A percentile compares a stretch with the other conserved stretches of the same genome.
These are phyloP conservation scores for Drosophila lacertosa DNA, from an alignment of 1,140 invertebrate species.

Conservation along the genomic window DNA sequence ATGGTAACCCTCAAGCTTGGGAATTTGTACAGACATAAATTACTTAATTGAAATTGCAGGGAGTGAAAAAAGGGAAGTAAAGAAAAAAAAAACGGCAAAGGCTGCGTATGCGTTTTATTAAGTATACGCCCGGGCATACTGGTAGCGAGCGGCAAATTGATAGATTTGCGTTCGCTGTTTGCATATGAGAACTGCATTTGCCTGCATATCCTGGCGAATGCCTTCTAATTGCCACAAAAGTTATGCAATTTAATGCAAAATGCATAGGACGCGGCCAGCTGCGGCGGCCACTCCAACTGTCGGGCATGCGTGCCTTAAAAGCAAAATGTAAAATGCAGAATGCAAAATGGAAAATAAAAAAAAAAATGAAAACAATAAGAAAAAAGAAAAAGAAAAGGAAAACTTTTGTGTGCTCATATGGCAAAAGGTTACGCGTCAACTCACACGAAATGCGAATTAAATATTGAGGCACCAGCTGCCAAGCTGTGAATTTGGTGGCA, in stretches of 20 bases:
- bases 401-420: slow-evolving; percentile 70
- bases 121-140: neutral
- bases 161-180: slow-evolving; percentile 63
- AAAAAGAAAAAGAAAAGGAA: slow-evolving; percentile 5
- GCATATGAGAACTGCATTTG: slow-evolving; percentile 47
- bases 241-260: slow-evolving; percentile 82
- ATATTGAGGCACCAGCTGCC: slow-evolving; percentile 28
- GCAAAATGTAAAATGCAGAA: slow-evolving; percentile 18
- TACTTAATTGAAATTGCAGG: slow-evolving; percentile 75
- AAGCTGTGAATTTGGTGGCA: slow-evolving; percentile 27
- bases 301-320: slow-evolving; percentile 71
- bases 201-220: slow-evolving; percentile 38
- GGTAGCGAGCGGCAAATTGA: slow-evolving; percentile 57
- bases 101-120: slow-evolving; percentile 16
- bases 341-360: no score
- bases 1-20: slow-evolving; percentile 44
- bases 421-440: slow-evolving; percentile 78
- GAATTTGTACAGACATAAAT: slow-evolving; percentile 75
- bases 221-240: slow-evolving; percentile 75
- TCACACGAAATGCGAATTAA: slow-evolving; percentile 82
- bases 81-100: slow-evolving; percentile 6
- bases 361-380: no score
- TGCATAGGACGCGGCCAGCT: slow-evolving; percentile 33
- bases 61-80: slow-evolving; percentile 13
- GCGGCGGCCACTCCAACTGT: slow-evolving; percentile 50